phyloP scores from a whole-genome alignment of 2,797 vertebrate genomes.

The Graptemys geographica region DNA sequence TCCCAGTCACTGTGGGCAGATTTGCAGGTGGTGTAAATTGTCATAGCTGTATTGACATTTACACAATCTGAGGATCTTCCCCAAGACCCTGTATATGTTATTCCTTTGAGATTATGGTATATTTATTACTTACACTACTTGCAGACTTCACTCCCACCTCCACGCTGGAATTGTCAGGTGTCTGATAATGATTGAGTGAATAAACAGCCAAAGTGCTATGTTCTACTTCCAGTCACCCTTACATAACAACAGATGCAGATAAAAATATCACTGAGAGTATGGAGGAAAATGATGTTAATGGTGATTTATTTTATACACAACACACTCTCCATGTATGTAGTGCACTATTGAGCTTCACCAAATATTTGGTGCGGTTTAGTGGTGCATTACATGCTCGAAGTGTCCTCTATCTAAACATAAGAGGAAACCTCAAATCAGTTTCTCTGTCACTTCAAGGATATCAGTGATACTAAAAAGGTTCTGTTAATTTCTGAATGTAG shows the following conservation, averaged over 20 bases:
- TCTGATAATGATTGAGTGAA: neutral
- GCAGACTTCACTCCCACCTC: neutral
- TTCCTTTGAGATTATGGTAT: neutral
- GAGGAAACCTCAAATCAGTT: neutral
- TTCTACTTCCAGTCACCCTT: neutral
- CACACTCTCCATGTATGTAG: neutral
- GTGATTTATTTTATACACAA: neutral
- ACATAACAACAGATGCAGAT: neutral
- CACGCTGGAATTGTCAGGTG: neutral
- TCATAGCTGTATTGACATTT: accelerated
- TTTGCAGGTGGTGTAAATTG: neutral
- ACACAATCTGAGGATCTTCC: neutral
- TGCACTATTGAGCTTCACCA: neutral
- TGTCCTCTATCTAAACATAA: neutral
- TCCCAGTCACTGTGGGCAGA: neutral
- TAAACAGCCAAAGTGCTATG: neutral
- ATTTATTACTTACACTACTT: neutral
- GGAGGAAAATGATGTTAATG: neutral
- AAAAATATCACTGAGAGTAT: neutral
- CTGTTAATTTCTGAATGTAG: conserved; percentile 22
- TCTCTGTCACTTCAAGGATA: neutral
- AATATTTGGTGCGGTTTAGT: conserved; percentile 19
- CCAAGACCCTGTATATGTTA: accelerated
- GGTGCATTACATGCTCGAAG: conserved; percentile 23
- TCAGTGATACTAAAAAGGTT: neutral